These are phyloP conservation scores for Scaeva pyrastri DNA, from an alignment of 2,888 invertebrate species.

Conservation along the genomic window DNA sequence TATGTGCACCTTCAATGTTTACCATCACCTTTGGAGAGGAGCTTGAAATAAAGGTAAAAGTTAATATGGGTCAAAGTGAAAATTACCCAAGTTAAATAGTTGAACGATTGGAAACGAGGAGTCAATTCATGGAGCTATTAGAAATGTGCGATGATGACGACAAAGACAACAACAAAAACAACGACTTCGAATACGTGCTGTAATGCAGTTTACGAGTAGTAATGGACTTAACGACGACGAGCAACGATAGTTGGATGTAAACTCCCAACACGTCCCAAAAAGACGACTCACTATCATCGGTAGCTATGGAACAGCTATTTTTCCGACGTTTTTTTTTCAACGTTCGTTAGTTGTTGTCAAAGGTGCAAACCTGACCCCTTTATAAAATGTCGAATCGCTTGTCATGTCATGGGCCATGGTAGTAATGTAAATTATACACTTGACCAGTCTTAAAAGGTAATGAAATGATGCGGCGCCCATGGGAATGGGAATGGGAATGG, in stretches of 20 bases:
- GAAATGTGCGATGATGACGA: background rate
- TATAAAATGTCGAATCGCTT: slow-evolving; percentile 61
- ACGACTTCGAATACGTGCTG: slow-evolving; percentile 31
- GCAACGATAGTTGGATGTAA: background rate
- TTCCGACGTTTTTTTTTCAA: background rate
- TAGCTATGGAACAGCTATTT: slow-evolving; percentile 3
- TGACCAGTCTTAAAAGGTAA: slow-evolving; percentile 20
- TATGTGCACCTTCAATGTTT: background rate
- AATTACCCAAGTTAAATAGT: slow-evolving; percentile 67
- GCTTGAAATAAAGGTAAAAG: slow-evolving; percentile 24
- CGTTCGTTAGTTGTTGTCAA: background rate
- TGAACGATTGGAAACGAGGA: slow-evolving; percentile 53
- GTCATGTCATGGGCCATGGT: slow-evolving; percentile 32
- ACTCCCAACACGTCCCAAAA: background rate
- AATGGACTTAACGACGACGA: background rate
- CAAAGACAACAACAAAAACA: background rate
- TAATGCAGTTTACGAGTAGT: slow-evolving; percentile 34
- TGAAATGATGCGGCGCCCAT: no score
- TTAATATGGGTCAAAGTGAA: slow-evolving; percentile 68
- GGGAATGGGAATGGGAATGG: slow-evolving; percentile 13
- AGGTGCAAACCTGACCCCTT: background rate
- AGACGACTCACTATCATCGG: background rate
- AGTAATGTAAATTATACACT: slow-evolving; percentile 67
- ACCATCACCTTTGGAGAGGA: background rate
- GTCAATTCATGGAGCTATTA: slow-evolving; percentile 52